These are phyloP conservation scores for Peromyscus eremicus DNA, from an alignment of 2,797 vertebrate genomes.

Conservation along the genomic window DNA sequence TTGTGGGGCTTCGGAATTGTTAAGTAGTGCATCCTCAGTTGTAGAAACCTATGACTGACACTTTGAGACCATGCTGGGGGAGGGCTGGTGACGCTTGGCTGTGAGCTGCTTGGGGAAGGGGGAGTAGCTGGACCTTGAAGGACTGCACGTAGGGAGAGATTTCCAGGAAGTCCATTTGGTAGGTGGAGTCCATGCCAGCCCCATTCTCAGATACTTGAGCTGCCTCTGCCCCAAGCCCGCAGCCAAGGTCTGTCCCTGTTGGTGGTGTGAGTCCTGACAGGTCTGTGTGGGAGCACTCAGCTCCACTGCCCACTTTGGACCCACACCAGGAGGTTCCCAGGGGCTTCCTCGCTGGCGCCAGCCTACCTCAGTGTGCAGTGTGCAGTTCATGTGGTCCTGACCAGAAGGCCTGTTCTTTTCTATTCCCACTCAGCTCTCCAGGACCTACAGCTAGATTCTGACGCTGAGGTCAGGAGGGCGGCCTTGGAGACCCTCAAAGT, in stretches of 20 bases:
- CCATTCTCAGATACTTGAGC: not conserved
- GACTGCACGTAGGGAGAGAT: not conserved
- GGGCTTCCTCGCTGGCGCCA: rapidly evolving
- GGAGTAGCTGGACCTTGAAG: not conserved
- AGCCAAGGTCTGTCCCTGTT: not conserved
- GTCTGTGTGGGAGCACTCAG: not conserved
- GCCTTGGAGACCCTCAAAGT: conserved; percentile 71
- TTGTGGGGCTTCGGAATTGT: conserved; percentile 4
- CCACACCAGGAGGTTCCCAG: too few relatives aligned
- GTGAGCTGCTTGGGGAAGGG: not conserved
- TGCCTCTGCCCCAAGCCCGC: not conserved
- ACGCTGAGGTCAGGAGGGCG: conserved; percentile 65
- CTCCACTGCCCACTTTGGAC: rapidly evolving
- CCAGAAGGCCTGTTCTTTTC: rapidly evolving
- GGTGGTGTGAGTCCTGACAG: not conserved
- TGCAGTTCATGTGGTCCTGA: rapidly evolving
- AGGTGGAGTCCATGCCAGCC: rapidly evolving
- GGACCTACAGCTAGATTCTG: conserved; percentile 73
- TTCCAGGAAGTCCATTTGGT: not conserved
- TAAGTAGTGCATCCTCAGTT: not conserved
- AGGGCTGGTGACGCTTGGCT: not conserved
- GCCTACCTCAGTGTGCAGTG: not conserved
- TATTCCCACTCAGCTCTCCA: conserved; percentile 67
- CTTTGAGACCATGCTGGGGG: not conserved
- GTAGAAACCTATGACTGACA: rapidly evolving